These are phyloP conservation scores for Ennomos fuscantarius DNA, from an alignment of 2,888 invertebrate species.

Conservation along the genomic window DNA sequence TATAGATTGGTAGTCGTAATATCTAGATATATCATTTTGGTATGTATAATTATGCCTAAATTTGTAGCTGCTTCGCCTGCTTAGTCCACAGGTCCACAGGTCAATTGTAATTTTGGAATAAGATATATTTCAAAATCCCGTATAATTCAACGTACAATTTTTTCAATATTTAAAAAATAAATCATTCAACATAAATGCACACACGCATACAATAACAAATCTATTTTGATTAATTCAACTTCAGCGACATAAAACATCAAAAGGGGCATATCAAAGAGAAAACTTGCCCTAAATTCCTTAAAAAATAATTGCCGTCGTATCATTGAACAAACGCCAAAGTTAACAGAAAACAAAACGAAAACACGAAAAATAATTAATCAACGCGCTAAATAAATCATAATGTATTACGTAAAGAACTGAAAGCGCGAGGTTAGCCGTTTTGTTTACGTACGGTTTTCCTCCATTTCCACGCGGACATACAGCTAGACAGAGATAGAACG, in stretches of 20 bases:
- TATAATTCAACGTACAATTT: no score
- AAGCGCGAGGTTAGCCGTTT: constrained; percentile 27
- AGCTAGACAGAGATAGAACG: constrained; percentile 49
- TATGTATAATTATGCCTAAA: no score
- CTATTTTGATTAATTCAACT: not conserved
- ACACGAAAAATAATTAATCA: constrained; percentile 73
- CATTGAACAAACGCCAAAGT: constrained; percentile 68
- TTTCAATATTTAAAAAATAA: not conserved
- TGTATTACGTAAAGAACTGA: constrained; percentile 65
- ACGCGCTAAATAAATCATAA: constrained; percentile 74
- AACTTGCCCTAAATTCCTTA: constrained; percentile 29
- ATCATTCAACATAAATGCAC: not conserved
- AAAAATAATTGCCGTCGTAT: constrained; percentile 38
- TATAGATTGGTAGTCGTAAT: no score
- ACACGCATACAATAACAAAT: constrained; percentile 6
- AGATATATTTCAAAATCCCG: no score
- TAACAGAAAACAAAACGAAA: constrained; percentile 65
- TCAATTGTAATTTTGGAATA: no score
- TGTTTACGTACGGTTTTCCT: constrained; percentile 66
- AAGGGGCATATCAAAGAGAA: constrained; percentile 31
- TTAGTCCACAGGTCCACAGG: no score
- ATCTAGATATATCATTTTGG: no score
- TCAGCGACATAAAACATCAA: constrained; percentile 34
- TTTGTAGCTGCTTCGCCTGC: no score
- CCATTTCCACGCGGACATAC: constrained; percentile 59